phyloP scores from a whole-genome alignment of 2,797 vertebrate species.

The Gambelia wislizenii region DNA sequence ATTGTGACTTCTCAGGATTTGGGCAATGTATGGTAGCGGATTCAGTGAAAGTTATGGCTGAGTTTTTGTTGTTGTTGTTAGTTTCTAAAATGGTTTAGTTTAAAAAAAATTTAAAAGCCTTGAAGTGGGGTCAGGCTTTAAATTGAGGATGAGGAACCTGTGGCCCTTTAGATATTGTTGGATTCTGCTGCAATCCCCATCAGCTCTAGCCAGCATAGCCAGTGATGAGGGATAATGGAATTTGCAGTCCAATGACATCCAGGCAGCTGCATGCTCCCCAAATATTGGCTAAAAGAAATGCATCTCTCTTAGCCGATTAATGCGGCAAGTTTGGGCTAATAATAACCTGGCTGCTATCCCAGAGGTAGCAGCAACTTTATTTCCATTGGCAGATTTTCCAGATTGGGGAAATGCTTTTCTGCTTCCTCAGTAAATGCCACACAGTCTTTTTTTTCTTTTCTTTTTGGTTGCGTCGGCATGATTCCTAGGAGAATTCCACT shows the following conservation, averaged over 20 bases:
- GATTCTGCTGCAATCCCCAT: neutral
- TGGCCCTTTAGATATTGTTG: neutral
- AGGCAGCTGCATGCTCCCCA: neutral
- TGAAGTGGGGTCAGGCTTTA: neutral
- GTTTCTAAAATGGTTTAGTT: neutral
- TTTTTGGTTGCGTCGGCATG: neutral
- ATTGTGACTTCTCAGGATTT: neutral
- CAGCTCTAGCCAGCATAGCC: neutral
- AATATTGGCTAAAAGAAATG: neutral
- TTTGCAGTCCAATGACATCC: neutral
- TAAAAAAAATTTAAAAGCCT: no score
- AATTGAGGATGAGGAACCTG: neutral
- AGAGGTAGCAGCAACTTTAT: neutral
- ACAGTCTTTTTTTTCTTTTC: constrained; percentile 38
- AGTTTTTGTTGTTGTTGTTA: neutral
- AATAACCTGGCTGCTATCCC: neutral
- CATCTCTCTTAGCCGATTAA: neutral
- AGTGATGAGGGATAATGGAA: neutral
- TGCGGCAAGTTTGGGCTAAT: neutral
- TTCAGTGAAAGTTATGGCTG: neutral
- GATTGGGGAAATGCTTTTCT: constrained; percentile 24
- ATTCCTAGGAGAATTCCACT: constrained; percentile 65
- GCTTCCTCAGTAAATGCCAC: constrained; percentile 19
- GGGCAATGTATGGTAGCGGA: neutral
- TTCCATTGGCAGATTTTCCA: neutral